These are phyloP conservation scores for Folsomia manolachei DNA, from an alignment of 2,888 invertebrate species.

Conservation along the genomic window DNA sequence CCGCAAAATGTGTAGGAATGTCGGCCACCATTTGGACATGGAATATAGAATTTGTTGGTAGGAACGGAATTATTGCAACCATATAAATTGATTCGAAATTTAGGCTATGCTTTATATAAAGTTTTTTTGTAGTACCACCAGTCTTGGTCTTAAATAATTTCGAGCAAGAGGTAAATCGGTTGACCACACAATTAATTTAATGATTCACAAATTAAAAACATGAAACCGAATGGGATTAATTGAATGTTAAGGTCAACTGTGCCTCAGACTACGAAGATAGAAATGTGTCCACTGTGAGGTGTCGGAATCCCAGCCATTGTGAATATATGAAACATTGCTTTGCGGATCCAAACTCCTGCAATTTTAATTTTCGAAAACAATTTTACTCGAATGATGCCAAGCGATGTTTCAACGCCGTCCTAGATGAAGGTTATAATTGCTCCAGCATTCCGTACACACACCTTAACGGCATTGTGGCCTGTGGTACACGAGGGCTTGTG, in stretches of 20 bases:
- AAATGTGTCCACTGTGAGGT: conserved; percentile 22
- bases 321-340: conserved; percentile 21
- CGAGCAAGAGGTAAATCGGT: conserved; percentile 22
- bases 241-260: no score
- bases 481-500: conserved; percentile 7
- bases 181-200: no score
- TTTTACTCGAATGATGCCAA: neutral
- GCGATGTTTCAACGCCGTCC: conserved; percentile 5
- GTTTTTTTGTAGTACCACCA: conserved; percentile 19
- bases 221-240: no score
- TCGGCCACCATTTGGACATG: neutral
- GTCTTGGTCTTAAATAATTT: conserved; percentile 19
- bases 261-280: conserved; percentile 6
- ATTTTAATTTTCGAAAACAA: conserved; percentile 31
- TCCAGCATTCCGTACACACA: conserved; percentile 23
- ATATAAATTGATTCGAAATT: no score
- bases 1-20: neutral
- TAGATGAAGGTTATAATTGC: neutral
- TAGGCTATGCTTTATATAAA: no score
- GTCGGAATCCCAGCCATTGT: conserved; percentile 23
- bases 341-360: conserved; percentile 12
- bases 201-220: no score
- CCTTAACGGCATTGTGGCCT: conserved; percentile 23
- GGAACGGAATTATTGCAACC: no score
- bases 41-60: neutral